These are phyloP conservation scores for Alectoris magna DNA, from an alignment of 2,797 vertebrate genomes.

Conservation along the genomic window DNA sequence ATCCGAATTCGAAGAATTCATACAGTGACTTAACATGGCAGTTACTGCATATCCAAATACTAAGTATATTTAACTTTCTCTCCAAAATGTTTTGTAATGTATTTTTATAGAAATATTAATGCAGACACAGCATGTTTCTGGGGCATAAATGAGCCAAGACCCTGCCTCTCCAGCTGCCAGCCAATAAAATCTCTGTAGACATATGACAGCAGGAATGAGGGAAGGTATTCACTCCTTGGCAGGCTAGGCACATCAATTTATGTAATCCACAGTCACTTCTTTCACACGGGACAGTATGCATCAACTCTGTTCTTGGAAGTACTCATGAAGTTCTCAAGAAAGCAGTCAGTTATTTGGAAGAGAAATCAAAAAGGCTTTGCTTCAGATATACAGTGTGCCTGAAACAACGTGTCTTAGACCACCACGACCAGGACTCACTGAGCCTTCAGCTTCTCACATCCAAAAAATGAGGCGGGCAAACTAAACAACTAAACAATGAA, in stretches of 20 bases:
- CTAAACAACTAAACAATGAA: background rate
- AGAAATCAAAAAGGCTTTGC: background rate
- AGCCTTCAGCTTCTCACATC: fast-evolving
- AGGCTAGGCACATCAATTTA: conserved; percentile 29
- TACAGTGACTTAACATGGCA: background rate
- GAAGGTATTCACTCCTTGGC: conserved; percentile 36
- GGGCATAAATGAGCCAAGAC: conserved; percentile 14
- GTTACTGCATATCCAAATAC: background rate
- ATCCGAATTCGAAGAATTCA: background rate
- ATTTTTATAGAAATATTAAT: conserved; percentile 27
- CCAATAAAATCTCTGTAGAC: conserved; percentile 9
- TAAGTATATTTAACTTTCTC: conserved; percentile 30
- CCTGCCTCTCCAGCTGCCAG: background rate
- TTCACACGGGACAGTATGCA: conserved; percentile 58
- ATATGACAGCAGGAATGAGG: conserved; percentile 32
- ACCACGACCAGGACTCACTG: background rate
- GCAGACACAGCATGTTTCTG: conserved; percentile 21
- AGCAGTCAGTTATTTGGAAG: conserved; percentile 8
- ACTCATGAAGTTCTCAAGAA: conserved; percentile 47
- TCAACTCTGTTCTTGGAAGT: conserved; percentile 60
- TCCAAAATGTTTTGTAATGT: conserved; percentile 3
- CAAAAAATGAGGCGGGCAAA: background rate
- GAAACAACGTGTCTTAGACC: background rate
- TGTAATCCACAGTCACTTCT: conserved; percentile 46
- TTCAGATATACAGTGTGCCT: background rate